These are phyloP conservation scores for Lasioglossum marginatum DNA, from an alignment of 2,888 invertebrate genomes.

Conservation along the genomic window DNA sequence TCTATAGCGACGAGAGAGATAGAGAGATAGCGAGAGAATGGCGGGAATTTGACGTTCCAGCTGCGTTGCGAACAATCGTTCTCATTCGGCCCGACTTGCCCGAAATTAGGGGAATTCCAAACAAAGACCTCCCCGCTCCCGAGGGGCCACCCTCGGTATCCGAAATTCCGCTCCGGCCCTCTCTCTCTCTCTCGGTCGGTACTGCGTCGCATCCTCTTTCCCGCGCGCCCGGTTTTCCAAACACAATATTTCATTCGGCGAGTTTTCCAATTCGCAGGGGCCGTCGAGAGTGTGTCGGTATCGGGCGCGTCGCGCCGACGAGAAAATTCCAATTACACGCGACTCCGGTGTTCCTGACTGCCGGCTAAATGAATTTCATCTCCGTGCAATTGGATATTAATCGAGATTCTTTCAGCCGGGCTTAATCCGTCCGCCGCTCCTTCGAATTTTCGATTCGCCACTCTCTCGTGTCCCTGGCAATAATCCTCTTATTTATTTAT, in stretches of 20 bases:
- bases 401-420: background rate
- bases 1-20: background rate
- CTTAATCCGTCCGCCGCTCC: background rate
- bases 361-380: slow-evolving; percentile 8
- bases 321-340: slow-evolving; percentile 18
- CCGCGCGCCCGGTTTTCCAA: background rate
- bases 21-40: slow-evolving; percentile 3
- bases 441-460: slow-evolving; percentile 14
- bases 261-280: slow-evolving; percentile 10
- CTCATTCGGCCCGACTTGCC: slow-evolving; percentile 27
- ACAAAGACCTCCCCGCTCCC: slow-evolving; percentile 23
- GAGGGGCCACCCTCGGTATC: background rate
- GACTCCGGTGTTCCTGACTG: slow-evolving; percentile 4
- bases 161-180: background rate
- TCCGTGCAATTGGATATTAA: slow-evolving; percentile 12
- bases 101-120: slow-evolving; percentile 46
- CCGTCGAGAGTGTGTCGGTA: background rate
- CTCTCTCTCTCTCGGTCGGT: background rate
- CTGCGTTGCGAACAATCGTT: slow-evolving; percentile 22
- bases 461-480: slow-evolving; percentile 1
- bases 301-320: background rate
- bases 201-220: background rate
- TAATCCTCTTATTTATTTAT: slow-evolving; percentile 16
- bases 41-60: slow-evolving; percentile 33
- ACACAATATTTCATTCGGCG: slow-evolving; percentile 9